Conservation (phyloP, 1,140 invertebrate genomes). For the Lethrus apterus region DNA sequence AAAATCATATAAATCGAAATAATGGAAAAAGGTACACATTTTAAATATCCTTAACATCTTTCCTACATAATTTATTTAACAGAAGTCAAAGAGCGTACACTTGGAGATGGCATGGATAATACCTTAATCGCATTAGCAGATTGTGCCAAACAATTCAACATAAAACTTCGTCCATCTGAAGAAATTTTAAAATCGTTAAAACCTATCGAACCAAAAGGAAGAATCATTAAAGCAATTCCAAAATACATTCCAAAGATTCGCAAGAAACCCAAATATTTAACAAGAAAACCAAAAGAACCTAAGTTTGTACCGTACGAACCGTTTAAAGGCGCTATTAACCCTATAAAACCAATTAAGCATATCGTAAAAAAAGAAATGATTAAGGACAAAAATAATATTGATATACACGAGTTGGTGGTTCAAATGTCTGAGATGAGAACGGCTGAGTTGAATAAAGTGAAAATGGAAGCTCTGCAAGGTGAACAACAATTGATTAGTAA, state of each 20-base stretch:
- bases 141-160: constrained; percentile 11
- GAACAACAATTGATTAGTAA: constrained; percentile 29
- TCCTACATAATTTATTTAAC: too few species aligned
- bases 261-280: constrained; percentile 30
- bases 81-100: constrained; percentile 19
- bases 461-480: constrained; percentile 23
- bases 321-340: constrained; percentile 76
- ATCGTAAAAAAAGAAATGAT: constrained; percentile 9
- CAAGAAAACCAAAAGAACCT: constrained; percentile 58
- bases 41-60: too few species aligned
- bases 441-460: constrained; percentile 42
- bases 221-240: constrained; percentile 31
- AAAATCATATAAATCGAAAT: too few species aligned
- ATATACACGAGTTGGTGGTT: constrained; percentile 58
- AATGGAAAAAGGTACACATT: too few species aligned
- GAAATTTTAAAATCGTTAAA: constrained; percentile 28
- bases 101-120: constrained; percentile 39
- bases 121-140: constrained; percentile 21
- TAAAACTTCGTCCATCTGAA: constrained; percentile 19
- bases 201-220: constrained; percentile 31
- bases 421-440: constrained; percentile 60
- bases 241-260: constrained; percentile 33
- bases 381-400: constrained; percentile 56
- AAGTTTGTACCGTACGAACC: constrained; percentile 86
- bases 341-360: constrained; percentile 54